Evolutionary conservation across 2,888 invertebrate species (phyloP).

Genomic region (Eumerus sabulonum): DNA sequence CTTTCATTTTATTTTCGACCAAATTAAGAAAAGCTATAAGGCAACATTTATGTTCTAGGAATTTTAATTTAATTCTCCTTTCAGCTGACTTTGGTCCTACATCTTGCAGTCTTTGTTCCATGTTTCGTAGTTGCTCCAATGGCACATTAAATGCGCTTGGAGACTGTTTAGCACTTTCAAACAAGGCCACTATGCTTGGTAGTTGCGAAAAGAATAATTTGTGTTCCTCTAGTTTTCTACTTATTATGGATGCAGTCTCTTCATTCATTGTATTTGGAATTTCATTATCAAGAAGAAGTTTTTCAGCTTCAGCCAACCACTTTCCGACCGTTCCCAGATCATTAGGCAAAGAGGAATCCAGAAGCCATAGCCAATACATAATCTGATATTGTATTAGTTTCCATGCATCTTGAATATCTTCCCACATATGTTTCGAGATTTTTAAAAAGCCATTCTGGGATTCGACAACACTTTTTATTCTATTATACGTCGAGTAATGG

Average conservation of each 20-base stretch:
- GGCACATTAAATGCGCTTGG: slow-evolving; percentile 87
- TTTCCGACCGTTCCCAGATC: slow-evolving; percentile 92
- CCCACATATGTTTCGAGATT: slow-evolving; percentile 92
- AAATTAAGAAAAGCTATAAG: slow-evolving; percentile 94
- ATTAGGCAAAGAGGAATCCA: slow-evolving; percentile 92
- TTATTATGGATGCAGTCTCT: slow-evolving; percentile 92
- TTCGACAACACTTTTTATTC: slow-evolving; percentile 88
- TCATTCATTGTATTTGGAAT: slow-evolving; percentile 92
- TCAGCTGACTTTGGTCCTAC: slow-evolving; percentile 89
- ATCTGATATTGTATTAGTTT: slow-evolving; percentile 88
- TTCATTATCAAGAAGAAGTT: slow-evolving; percentile 88
- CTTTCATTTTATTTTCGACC: slow-evolving; percentile 92
- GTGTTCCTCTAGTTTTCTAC: slow-evolving; percentile 93
- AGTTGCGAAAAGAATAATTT: slow-evolving; percentile 93
- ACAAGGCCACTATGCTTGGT: slow-evolving; percentile 87
- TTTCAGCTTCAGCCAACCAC: slow-evolving; percentile 94
- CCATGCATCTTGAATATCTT: slow-evolving; percentile 89
- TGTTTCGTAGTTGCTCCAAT: slow-evolving; percentile 88
- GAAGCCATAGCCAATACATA: slow-evolving; percentile 92
- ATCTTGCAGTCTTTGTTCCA: slow-evolving; percentile 88
- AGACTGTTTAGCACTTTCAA: slow-evolving; percentile 86
- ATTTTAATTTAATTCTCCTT: slow-evolving; percentile 91
- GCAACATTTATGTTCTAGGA: slow-evolving; percentile 95
- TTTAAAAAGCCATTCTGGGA: slow-evolving; percentile 88
- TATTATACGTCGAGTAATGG: slow-evolving; percentile 86